Conservation (phyloP, 2,113 vertebrate species). For the Perca schrenkii region DNA sequence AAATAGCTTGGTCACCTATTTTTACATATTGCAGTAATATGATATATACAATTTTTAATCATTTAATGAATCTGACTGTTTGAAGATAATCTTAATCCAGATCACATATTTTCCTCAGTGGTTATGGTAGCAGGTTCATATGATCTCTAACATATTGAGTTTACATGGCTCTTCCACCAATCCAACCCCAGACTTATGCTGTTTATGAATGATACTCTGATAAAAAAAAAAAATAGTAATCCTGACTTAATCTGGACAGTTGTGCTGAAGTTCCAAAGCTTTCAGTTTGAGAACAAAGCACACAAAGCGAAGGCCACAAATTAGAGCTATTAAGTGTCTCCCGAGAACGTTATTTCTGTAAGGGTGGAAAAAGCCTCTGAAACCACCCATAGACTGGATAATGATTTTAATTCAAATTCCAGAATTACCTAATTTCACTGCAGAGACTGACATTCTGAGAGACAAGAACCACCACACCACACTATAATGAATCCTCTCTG, state of each 20-base stretch:
- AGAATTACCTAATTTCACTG: no score
- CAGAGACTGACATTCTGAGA: neutral
- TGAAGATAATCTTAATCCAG: neutral
- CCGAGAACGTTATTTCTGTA: no score
- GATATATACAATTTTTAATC: neutral
- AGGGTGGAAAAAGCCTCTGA: neutral
- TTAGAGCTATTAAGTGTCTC: no score
- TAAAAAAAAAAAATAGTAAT: no score
- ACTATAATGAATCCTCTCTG: neutral
- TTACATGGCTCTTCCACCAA: neutral
- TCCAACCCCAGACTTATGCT: neutral
- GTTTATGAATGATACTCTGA: neutral
- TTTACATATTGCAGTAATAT: neutral
- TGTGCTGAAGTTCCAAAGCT: no score
- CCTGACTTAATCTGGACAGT: neutral
- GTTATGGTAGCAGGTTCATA: neutral
- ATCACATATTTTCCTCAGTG: neutral
- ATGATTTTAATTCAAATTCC: constrained; percentile 2
- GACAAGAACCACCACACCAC: neutral
- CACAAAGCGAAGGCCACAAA: no score
- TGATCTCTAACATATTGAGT: neutral
- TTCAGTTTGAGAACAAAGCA: no score
- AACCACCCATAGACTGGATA: neutral
- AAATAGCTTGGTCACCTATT: neutral
- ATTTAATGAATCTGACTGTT: neutral